Base-by-base conservation (phyloP, 1,140 invertebrate species). In the Eurosta solidaginis region DNA sequence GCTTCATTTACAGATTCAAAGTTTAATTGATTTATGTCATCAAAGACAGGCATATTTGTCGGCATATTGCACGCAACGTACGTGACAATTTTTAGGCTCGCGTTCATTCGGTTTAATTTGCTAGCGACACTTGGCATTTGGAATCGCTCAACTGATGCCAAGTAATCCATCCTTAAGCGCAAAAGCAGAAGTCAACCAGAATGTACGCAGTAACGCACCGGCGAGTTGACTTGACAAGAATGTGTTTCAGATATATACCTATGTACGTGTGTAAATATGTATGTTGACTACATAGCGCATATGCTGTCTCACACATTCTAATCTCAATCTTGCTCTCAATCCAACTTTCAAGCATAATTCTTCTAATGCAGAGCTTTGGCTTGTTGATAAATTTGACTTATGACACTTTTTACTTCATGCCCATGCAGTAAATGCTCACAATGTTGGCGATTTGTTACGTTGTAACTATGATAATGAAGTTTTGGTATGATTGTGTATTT, bases 381-480 rank as follows among this genome's bases (percentile, higher is more conserved):
- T 85, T 86, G 84, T 86, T 86, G 84, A 86, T 86, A 86, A 86
- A 86, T 86, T 86, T 86, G 84, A 86, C 84, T 86, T 86, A 86
- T 86, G 84, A 50, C 50, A 59, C 27, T 47, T 74, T 74, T 74
- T 47, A 20, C 33, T 68, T 68, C 29, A 68, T 68, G 22, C 54
- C 25, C n/a, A 47, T 6, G 40, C 29, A 20, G 33, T 40, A 20
- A 40, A 68, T 17, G 54, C 54, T 59, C 27, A n/a, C 54, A 33
- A 5, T 17, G 54, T 17, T 33, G 7, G 6, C 3, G 54, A 36
- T n/a, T 36, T 29, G 54, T 59, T 59, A 59, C 54, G 33, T 20
- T 33, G 12, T 36, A 59, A 6, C 3, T 14, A 5, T 17, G 54
- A 29, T 3, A 33, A 5, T 27, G 50, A 10, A 9, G 50, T 4